phyloP scores from a whole-genome alignment of 2,113 vertebrate species.

The human (Homo sapiens) region DNA sequence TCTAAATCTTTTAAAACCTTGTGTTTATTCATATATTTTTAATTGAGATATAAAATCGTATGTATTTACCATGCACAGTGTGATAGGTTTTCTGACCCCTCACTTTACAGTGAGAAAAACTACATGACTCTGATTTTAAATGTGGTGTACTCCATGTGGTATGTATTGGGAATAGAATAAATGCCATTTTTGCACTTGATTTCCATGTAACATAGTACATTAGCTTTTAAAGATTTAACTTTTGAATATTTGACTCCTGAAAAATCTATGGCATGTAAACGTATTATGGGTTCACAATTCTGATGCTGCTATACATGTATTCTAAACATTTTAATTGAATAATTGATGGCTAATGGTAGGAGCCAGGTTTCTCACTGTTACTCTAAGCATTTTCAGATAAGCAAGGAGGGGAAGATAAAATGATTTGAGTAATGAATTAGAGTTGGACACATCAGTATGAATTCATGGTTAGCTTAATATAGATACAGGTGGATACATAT shows the following conservation, averaged over 20 bases:
- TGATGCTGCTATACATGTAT: not conserved
- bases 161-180: not conserved
- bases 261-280: not conserved
- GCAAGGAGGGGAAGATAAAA: not conserved
- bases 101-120: not conserved
- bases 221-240: not conserved
- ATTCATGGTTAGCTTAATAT: not conserved
- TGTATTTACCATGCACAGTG: not conserved
- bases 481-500: not conserved
- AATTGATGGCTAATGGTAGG: not conserved
- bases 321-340: not conserved
- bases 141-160: not conserved
- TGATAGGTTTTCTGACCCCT: not conserved
- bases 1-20: not conserved
- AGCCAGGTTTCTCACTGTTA: not conserved
- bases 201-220: not conserved
- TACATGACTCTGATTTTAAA: not conserved
- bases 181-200: not conserved
- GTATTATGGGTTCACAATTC: not conserved
- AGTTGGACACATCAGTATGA: not conserved
- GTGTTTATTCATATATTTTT: not conserved
- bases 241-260: not conserved
- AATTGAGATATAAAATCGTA: not conserved
- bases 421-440: not conserved
- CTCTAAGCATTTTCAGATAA: not conserved